Evolutionary conservation across 2,113 vertebrate species (phyloP), one percentile per base, ranked within the genome.

Genomic region (Geococcyx californianus): DNA sequence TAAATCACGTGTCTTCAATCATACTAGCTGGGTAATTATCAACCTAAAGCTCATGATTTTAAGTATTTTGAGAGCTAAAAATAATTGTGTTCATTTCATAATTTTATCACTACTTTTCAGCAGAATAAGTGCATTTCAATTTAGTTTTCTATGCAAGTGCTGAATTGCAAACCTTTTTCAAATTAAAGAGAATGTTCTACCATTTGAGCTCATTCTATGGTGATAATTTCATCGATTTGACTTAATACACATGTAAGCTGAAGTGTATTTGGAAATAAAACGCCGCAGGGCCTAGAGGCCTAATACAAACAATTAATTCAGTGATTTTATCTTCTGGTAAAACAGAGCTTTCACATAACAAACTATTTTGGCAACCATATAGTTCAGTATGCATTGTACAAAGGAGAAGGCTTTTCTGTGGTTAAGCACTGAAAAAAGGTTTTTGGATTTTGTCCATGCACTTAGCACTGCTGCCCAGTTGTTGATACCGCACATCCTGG

Each of bases 201-300:
- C 74, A 72, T 92, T 79, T 68, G 80, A 62, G 44, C 82, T 97
- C 45, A 59, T 91, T 95, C 78, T 76, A 92, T 9, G 24, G 62
- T 96, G 94, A 96, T 89, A 94, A 97, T 97, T 96, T 95, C 69
- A 94, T 89, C 44, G 56, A 80, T 98, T 97, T 95, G 90, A 85
- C 73, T 97, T 97, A 95, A 97, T 95, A 72, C 58, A 95, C 28
- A 60, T 76, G 88, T 93, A 95, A 96, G 45, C 47, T 44, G 51
- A 58, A 77, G 70, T n/a, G 76, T 76, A 96, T 97, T 97, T 97
- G 76, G 92, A 95, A 96, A 91, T 86, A 95, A 96, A 97, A 95
- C 91, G 58, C 38, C 58, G 55, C 29, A 42, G 59, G 51, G 44
- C 54, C 58, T 95, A 77, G 54, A 95, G 64, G 10, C 45, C 34